Percentiles rank a stretch among this genome's conserved stretches.
Conservation (phyloP, 2,113 vertebrate species). For the Tenrec ecaudatus region DNA sequence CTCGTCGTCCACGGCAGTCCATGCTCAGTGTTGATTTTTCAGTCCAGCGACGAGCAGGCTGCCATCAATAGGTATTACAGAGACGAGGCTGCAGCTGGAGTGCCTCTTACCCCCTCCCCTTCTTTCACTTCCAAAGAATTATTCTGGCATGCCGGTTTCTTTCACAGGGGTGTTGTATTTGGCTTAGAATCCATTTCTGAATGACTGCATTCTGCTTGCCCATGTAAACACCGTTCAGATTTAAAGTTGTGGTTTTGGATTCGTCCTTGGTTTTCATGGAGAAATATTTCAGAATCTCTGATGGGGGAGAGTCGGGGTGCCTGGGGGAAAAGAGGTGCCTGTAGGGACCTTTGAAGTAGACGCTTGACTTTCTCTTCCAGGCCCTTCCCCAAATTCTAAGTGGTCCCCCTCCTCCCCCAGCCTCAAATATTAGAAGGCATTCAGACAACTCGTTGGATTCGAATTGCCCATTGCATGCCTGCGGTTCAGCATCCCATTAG, state of each 20-base stretch:
- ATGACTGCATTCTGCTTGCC: constrained; percentile 65
- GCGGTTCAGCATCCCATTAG: not conserved
- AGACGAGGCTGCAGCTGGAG: not conserved
- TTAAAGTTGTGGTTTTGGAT: constrained; percentile 73
- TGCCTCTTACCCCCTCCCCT: not conserved
- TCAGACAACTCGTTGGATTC: not conserved
- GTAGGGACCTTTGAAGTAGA: not conserved
- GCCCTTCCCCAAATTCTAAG: not conserved
- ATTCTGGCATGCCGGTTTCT: constrained; percentile 68
- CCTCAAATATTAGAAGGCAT: not conserved
- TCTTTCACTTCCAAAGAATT: constrained; percentile 42
- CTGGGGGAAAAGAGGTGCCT: constrained; percentile 20
- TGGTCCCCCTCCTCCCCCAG: not conserved
- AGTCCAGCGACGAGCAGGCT: not conserved
- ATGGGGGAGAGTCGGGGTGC: constrained; percentile 25
- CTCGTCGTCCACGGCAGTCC: not conserved
- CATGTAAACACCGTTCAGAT: constrained; percentile 71
- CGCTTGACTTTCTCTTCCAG: not conserved
- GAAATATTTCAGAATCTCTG: constrained; percentile 59
- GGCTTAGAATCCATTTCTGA: constrained; percentile 65
- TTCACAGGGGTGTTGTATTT: constrained; percentile 74
- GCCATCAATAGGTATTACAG: not conserved
- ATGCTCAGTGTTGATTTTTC: constrained; percentile 51
- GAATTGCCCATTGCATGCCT: not conserved
- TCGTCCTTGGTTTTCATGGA: constrained; percentile 53